These are phyloP conservation scores for Microplitis deprimator DNA, from an alignment of 2,888 invertebrate species.

Conservation along the genomic window DNA sequence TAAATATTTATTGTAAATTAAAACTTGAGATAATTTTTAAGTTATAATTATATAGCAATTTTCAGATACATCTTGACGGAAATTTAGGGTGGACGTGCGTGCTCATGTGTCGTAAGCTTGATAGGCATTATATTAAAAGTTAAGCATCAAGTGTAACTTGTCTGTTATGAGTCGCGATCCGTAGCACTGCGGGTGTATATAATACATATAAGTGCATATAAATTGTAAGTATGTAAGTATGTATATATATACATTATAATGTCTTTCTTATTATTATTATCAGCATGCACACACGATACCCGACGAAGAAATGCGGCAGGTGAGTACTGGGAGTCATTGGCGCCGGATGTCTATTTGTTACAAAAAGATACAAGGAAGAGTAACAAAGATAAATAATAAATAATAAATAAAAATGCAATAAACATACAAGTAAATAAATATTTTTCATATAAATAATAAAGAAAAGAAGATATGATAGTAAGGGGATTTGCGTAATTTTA, in stretches of 20 bases:
- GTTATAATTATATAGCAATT: not conserved
- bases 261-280: conserved; percentile 40
- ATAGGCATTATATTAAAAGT: conserved; percentile 13
- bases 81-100: conserved; percentile 20
- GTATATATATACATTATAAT: conserved; percentile 42
- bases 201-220: conserved; percentile 30
- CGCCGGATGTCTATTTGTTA: conserved; percentile 61
- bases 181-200: conserved; percentile 36
- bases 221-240: not conserved
- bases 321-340: conserved; percentile 61
- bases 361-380: conserved; percentile 23
- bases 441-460: not conserved
- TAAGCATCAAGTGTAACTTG: conserved; percentile 34
- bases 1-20: not conserved
- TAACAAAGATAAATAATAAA: conserved; percentile 7
- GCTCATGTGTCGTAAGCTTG: conserved; percentile 22
- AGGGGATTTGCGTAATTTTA: no score
- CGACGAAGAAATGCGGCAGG: conserved; percentile 36
- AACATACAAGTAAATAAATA: not conserved
- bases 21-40: not conserved
- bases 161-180: conserved; percentile 46
- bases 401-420: not conserved
- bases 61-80: not conserved
- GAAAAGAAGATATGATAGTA: no score
- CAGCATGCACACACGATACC: conserved; percentile 33